Percentiles rank a stretch among this genome's conserved stretches.
Evolutionary conservation across 2,888 invertebrate species (phyloP).

Genomic region (Stictocephala bisonia): DNA sequence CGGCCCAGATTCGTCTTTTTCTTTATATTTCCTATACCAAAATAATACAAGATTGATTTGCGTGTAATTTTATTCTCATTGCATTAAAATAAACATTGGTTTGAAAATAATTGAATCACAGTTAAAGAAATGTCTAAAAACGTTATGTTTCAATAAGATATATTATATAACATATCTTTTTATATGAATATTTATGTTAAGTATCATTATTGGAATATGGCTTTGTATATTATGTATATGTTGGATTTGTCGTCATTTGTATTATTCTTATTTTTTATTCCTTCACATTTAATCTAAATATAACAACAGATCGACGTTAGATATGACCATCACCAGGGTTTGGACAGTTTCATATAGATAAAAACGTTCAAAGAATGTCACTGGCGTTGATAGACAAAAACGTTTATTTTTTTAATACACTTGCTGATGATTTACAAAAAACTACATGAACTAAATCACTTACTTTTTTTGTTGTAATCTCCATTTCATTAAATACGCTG

Average conservation of each 20-base stretch:
- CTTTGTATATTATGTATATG: background rate
- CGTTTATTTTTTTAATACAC: too few species aligned
- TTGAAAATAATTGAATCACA: background rate
- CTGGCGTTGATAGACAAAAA: too few species aligned
- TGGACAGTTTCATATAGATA: too few species aligned
- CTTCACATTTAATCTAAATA: too few species aligned
- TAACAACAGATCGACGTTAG: background rate
- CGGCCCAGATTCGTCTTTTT: background rate
- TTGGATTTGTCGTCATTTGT: background rate
- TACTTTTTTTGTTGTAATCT: background rate
- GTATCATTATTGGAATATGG: background rate
- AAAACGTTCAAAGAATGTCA: background rate
- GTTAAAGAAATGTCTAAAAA: background rate
- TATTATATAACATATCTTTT: too few species aligned
- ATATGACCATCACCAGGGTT: background rate
- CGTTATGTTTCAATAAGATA: background rate
- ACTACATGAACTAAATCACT: background rate
- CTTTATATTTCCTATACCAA: too few species aligned
- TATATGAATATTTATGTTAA: background rate
- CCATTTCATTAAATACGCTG: background rate
- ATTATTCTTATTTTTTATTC: background rate
- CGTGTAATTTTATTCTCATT: background rate
- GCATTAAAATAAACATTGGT: background rate
- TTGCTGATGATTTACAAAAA: too few species aligned
- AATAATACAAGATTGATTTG: background rate